Percentiles rank a stretch among this genome's conserved stretches.
Evolutionary conservation across 35 echinoderm and acorn worm genomes (phyloP).

Genomic region (Diadema setosum): DNA sequence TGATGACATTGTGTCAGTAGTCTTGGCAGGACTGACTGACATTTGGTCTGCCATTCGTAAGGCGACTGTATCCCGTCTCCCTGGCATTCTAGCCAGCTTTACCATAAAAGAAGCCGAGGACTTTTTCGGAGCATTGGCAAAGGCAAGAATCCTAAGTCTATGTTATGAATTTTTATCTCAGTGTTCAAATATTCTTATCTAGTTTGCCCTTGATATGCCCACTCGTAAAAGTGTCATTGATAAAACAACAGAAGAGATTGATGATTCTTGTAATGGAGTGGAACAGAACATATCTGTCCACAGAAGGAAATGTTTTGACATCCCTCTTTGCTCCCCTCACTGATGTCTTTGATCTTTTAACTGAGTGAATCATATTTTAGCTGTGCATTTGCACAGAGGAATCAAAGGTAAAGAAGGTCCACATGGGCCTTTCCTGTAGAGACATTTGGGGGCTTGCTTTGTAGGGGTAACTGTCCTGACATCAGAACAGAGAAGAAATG

Average conservation of each 20-base stretch:
- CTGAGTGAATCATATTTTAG: too few species aligned
- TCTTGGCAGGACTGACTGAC: conserved; percentile 79
- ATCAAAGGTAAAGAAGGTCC: too few species aligned
- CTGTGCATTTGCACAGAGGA: too few species aligned
- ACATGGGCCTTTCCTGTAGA: too few species aligned
- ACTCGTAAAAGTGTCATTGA: neutral
- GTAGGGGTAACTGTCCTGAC: too few species aligned
- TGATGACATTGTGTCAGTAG: conserved; percentile 46
- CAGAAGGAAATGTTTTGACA: too few species aligned
- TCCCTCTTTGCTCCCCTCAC: too few species aligned
- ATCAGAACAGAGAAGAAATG: too few species aligned
- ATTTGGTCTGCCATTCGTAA: conserved; percentile 98
- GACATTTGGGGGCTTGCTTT: too few species aligned
- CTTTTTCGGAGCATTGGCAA: conserved; percentile 56
- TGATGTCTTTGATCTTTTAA: too few species aligned
- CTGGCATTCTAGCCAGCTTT: conserved; percentile 54
- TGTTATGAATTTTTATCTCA: neutral
- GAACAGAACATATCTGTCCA: too few species aligned
- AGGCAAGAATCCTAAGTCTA: too few species aligned
- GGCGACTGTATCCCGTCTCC: conserved; percentile 60
- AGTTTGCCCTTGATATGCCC: neutral
- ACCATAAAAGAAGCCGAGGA: conserved; percentile 65
- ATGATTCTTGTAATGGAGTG: neutral
- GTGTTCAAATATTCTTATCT: neutral
- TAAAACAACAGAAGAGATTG: neutral